phyloP scores from a whole-genome alignment of 2,113 vertebrate genomes.

The Lepidothrix coronata region DNA sequence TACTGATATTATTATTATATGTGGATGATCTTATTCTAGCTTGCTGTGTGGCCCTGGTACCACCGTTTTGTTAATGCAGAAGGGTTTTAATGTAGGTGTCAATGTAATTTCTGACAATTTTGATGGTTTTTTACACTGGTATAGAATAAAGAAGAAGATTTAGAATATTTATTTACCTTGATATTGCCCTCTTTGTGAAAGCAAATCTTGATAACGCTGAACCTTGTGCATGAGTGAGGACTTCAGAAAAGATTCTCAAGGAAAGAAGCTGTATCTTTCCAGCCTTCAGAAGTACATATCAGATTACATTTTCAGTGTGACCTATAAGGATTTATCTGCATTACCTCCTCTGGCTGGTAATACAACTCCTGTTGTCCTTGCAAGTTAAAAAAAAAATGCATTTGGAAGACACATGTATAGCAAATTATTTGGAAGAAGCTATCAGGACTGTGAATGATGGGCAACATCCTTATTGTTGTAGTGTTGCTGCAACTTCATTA shows the following conservation, averaged over 20 bases:
- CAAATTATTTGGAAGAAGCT: background rate
- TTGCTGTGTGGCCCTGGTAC: background rate
- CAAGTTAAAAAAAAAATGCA: background rate
- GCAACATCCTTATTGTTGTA: background rate
- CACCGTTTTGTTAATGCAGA: background rate
- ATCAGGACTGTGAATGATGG: background rate
- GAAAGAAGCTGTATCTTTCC: background rate
- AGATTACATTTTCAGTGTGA: background rate
- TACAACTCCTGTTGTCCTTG: background rate
- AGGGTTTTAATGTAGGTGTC: background rate
- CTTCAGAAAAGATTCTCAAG: background rate
- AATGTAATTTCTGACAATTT: background rate
- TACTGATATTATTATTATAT: background rate
- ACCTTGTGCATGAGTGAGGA: background rate
- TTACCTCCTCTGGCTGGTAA: background rate
- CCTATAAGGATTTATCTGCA: background rate
- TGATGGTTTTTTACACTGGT: background rate
- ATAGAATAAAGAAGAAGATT: background rate
- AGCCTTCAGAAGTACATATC: background rate
- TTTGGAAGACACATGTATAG: background rate
- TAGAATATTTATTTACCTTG: background rate
- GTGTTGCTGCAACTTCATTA: background rate
- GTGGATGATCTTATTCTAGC: background rate
- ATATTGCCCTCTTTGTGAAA: background rate
- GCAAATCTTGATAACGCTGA: background rate